These are phyloP conservation scores for Oreocharis arfaki DNA, from an alignment of 2,113 vertebrate genomes.

Conservation along the genomic window DNA sequence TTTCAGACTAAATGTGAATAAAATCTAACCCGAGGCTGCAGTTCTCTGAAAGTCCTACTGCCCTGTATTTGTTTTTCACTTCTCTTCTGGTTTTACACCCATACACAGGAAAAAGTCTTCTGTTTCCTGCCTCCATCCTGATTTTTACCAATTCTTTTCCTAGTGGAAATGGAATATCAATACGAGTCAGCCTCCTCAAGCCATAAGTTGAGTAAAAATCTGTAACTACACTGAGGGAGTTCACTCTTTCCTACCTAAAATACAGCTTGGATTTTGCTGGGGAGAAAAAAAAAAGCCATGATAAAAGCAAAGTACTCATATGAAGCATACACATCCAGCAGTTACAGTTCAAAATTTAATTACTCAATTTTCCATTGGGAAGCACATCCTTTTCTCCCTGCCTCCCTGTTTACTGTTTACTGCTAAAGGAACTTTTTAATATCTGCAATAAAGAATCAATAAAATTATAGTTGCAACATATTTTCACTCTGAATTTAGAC, in stretches of 20 bases:
- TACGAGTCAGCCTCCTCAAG: neutral
- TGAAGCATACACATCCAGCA: neutral
- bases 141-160: neutral
- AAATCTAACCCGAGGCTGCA: neutral
- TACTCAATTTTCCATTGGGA: neutral
- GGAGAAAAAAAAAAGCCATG: neutral
- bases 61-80: neutral
- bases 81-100: neutral
- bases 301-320: neutral
- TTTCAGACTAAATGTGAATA: neutral
- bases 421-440: constrained; percentile 41
- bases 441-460: constrained; percentile 62
- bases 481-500: constrained; percentile 28
- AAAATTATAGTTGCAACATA: neutral
- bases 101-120: neutral
- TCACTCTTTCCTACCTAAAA: neutral
- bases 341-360: constrained; percentile 47
- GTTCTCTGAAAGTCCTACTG: neutral
- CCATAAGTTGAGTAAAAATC: neutral
- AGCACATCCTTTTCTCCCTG: neutral
- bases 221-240: neutral
- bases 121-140: neutral
- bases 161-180: neutral
- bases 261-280: neutral
- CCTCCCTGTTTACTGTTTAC: neutral